Evolutionary conservation across 2,888 invertebrate genomes (phyloP).

Genomic region (Agrochola macilenta): DNA sequence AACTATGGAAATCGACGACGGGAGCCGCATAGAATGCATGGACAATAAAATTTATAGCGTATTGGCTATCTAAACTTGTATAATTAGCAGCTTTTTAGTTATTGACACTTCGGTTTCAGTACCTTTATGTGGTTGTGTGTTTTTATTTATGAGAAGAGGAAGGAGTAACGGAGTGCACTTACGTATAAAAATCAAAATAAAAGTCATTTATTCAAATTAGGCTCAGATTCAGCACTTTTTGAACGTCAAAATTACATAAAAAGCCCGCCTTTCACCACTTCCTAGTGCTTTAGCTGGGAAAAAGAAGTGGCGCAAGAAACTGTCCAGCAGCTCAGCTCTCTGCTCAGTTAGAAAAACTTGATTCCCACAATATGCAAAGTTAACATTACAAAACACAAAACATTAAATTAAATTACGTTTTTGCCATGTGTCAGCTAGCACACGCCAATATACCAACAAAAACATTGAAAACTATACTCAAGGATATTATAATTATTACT

Average conservation of each 20-base stretch:
- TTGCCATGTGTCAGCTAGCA: neutral
- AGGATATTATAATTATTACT: neutral
- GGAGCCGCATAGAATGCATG: conserved; percentile 48
- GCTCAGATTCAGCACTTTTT: neutral
- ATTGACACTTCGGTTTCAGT: conserved; percentile 55
- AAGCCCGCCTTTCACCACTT: neutral
- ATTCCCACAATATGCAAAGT: neutral
- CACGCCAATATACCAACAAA: neutral
- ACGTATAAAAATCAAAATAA: neutral
- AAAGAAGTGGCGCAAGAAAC: neutral
- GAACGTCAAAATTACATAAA: neutral
- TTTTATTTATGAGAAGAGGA: conserved; percentile 24
- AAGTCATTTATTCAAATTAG: neutral
- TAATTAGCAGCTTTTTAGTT: conserved; percentile 65
- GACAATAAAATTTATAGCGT: conserved; percentile 63
- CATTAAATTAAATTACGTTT: neutral
- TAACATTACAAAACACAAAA: neutral
- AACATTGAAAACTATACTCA: neutral
- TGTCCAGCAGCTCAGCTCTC: neutral
- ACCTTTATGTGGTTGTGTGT: conserved; percentile 25
- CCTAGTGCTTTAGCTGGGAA: neutral
- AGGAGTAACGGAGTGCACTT: neutral
- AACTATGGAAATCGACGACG: conserved; percentile 63
- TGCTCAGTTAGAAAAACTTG: neutral
- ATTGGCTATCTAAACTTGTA: conserved; percentile 51